Conservation (phyloP, 1,140 invertebrate genomes). For the Pachypsylla venusta region DNA sequence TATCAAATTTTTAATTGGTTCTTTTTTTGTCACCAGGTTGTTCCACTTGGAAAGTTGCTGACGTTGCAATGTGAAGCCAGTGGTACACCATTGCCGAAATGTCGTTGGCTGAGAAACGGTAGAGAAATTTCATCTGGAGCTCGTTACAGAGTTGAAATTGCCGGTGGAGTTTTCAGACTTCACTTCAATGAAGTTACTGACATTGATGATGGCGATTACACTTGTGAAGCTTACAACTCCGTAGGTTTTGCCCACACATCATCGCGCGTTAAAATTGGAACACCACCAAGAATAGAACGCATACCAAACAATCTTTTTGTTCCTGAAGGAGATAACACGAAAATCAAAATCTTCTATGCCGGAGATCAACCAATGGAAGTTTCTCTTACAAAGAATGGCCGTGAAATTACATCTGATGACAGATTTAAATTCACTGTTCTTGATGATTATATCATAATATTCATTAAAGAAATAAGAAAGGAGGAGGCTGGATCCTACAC, state of each 20-base stretch:
- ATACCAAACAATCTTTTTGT: conserved; percentile 78
- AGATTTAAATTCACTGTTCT: conserved; percentile 80
- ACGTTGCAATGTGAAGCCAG: conserved; percentile 64
- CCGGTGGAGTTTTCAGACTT: conserved; percentile 70
- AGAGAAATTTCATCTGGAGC: conserved; percentile 54
- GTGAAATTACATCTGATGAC: conserved; percentile 47
- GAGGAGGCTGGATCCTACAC: conserved; percentile 73
- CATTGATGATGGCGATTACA: conserved; percentile 89
- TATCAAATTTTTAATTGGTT: background rate
- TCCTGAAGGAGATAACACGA: conserved; percentile 86
- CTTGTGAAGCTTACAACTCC: conserved; percentile 85
- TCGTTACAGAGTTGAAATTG: conserved; percentile 54
- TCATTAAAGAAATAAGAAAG: conserved; percentile 72
- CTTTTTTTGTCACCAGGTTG: conserved; percentile 35
- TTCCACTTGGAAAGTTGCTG: conserved; percentile 75
- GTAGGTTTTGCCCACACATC: conserved; percentile 78
- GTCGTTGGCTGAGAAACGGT: conserved; percentile 87
- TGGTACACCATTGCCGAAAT: conserved; percentile 78
- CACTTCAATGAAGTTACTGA: conserved; percentile 80
- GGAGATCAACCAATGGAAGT: conserved; percentile 87
- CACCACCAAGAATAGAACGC: conserved; percentile 83
- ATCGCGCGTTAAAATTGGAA: conserved; percentile 69
- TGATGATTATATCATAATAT: conserved; percentile 90
- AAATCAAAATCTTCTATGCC: conserved; percentile 83
- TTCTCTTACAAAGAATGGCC: conserved; percentile 64